Conservation (phyloP, 2,888 invertebrate genomes). For the Cremastobaeus sp. region DNA sequence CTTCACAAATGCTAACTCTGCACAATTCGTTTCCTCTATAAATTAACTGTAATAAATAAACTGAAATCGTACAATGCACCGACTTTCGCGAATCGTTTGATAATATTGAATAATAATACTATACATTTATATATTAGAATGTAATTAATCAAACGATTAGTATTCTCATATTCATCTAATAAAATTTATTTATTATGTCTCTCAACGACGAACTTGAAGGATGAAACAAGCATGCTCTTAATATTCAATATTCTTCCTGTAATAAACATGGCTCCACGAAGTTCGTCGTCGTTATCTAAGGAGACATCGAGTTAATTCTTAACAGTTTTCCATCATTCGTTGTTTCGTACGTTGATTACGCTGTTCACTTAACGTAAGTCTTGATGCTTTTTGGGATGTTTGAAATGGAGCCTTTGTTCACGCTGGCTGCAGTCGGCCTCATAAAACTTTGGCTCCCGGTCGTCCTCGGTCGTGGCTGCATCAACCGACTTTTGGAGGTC, state of each 20-base stretch:
- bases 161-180: conserved; percentile 5
- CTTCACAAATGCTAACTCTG: conserved; percentile 33
- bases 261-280: too few species aligned
- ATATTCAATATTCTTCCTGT: too few species aligned
- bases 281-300: too few species aligned
- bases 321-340: neutral
- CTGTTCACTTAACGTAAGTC: conserved; percentile 68
- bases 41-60: conserved; percentile 43
- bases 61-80: conserved; percentile 32
- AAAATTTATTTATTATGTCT: conserved; percentile 1
- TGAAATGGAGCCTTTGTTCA: conserved; percentile 82
- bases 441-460: conserved; percentile 82
- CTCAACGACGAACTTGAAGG: conserved; percentile 2
- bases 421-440: conserved; percentile 92
- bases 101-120: conserved; percentile 45
- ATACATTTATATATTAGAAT: conserved; percentile 45
- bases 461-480: conserved; percentile 68
- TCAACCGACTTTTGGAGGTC: conserved; percentile 66
- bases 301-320: neutral
- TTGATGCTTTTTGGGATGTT: conserved; percentile 76
- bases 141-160: conserved; percentile 45
- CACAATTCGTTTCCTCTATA: conserved; percentile 21
- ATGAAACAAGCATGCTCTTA: too few species aligned
- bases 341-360: neutral
- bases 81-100: conserved; percentile 36